Conservation (phyloP, 2,113 vertebrate genomes). For the Prinia subflava region DNA sequence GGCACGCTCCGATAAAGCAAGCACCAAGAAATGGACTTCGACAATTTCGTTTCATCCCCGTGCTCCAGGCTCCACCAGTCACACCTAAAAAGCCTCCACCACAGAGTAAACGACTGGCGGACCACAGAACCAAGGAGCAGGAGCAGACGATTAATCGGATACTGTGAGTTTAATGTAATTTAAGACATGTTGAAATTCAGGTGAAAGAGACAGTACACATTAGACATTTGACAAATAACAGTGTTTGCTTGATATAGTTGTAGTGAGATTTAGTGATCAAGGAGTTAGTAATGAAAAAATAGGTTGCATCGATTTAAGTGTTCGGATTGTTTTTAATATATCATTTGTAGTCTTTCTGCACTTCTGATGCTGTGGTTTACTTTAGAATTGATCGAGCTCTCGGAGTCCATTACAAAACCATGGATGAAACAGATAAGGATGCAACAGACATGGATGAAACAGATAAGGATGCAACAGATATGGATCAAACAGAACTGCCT, state of each 20-base stretch:
- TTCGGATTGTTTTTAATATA: not conserved
- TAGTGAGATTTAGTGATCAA: not conserved
- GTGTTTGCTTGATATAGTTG: not conserved
- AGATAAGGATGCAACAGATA: too few species aligned
- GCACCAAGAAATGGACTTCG: constrained; percentile 27
- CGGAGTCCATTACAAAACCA: constrained; percentile 48
- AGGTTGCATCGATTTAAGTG: not conserved
- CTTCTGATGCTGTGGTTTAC: constrained; percentile 28
- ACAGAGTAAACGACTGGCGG: constrained; percentile 69
- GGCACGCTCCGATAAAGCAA: constrained; percentile 45
- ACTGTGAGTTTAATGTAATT: constrained; percentile 72
- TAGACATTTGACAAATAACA: not conserved
- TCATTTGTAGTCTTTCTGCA: not conserved
- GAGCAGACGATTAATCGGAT: constrained; percentile 69
- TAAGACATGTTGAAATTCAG: not conserved
- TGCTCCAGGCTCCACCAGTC: constrained; percentile 15
- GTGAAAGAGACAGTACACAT: not conserved
- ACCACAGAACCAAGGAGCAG: constrained; percentile 72
- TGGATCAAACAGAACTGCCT: too few species aligned
- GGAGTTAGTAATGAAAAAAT: not conserved
- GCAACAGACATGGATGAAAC: too few species aligned
- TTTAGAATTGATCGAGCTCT: constrained; percentile 80
- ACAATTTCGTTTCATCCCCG: constrained; percentile 74
- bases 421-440: constrained; percentile 11
- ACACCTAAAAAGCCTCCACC: not conserved